Evolutionary conservation across 2,888 invertebrate species (phyloP).

Genomic region (Pseudanteris insignis): DNA sequence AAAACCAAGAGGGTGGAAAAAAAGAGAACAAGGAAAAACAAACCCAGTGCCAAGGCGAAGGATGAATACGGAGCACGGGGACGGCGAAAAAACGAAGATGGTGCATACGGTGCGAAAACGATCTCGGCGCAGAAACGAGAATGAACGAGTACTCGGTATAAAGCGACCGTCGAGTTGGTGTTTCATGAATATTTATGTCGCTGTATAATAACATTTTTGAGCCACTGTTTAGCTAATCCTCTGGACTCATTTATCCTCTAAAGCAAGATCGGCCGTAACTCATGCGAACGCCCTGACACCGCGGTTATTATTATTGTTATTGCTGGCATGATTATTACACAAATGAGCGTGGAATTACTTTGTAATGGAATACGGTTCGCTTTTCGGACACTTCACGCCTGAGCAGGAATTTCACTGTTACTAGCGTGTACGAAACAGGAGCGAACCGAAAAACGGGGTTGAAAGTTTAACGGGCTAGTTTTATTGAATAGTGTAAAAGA

Average conservation of each 20-base stretch:
- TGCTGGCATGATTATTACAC: conserved; percentile 42
- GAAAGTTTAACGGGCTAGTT: neutral
- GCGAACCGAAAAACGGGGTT: too few species aligned
- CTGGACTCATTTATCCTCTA: conserved; percentile 66
- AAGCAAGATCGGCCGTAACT: conserved; percentile 66
- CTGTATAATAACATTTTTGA: conserved; percentile 68
- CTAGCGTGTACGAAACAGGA: too few species aligned
- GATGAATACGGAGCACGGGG: conserved; percentile 9
- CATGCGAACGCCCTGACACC: conserved; percentile 65
- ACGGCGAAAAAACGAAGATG: conserved; percentile 39
- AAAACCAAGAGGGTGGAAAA: conserved; percentile 19
- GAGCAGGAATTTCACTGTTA: neutral
- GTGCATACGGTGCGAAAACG: conserved; percentile 43
- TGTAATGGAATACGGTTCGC: neutral
- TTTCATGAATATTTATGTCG: conserved; percentile 66
- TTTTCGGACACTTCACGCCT: too few species aligned
- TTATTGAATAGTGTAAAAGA: neutral
- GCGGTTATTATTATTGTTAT: conserved; percentile 62
- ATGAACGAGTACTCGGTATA: conserved; percentile 47
- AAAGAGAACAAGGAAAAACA: conserved; percentile 15
- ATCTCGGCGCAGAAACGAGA: conserved; percentile 43
- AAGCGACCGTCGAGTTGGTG: conserved; percentile 50
- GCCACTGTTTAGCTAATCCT: conserved; percentile 68
- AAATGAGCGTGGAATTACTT: conserved; percentile 64
- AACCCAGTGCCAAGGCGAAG: neutral